Conservation (phyloP, 1,140 invertebrate species). For the Trichogramma pretiosum region DNA sequence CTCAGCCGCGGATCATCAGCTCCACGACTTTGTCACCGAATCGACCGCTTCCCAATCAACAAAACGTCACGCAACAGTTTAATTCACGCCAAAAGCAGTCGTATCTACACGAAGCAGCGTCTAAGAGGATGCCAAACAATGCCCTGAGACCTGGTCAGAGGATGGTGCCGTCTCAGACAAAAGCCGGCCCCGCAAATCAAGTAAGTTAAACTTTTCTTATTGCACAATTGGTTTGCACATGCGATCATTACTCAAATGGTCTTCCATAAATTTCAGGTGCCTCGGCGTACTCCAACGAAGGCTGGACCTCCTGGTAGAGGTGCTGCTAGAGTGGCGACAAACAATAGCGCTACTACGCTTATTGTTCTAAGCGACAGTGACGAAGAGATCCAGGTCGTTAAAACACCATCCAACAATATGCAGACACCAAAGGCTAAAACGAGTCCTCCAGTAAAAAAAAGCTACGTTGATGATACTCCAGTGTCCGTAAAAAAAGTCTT, state of each 20-base stretch:
- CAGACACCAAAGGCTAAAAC: neutral
- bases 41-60: neutral
- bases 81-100: too few species aligned
- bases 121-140: neutral
- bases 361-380: constrained; percentile 41
- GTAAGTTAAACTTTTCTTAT: too few species aligned
- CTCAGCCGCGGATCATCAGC: constrained; percentile 12
- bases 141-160: constrained; percentile 10
- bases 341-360: constrained; percentile 32
- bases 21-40: constrained; percentile 2
- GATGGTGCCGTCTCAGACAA: too few species aligned
- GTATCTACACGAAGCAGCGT: too few species aligned
- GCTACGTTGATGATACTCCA: constrained; percentile 12
- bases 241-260: too few species aligned
- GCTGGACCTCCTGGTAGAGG: neutral
- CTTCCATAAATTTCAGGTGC: too few species aligned
- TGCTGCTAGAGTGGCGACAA: neutral
- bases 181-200: too few species aligned
- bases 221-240: too few species aligned
- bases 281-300: neutral
- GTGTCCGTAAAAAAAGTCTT: constrained; percentile 21
- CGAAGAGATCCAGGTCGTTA: constrained; percentile 40
- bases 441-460: neutral
- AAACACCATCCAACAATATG: constrained; percentile 23
- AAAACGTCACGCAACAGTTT: neutral